These are phyloP conservation scores for Pycnonotus jocosus DNA, from an alignment of 2,113 vertebrate species.

Conservation along the genomic window DNA sequence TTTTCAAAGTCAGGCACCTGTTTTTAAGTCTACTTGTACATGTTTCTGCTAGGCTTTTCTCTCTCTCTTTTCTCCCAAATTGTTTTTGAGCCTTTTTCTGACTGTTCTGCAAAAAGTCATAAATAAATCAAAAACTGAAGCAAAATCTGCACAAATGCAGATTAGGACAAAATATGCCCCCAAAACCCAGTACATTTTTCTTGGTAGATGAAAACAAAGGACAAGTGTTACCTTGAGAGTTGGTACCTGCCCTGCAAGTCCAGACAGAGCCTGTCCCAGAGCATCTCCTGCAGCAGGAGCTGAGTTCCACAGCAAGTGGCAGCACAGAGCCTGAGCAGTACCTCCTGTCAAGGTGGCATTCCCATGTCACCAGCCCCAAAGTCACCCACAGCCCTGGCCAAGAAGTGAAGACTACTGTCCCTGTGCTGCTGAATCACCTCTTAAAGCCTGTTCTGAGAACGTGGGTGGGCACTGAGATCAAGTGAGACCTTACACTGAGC, in stretches of 20 bases:
- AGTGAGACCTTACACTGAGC: accelerated
- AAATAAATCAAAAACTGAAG: background rate
- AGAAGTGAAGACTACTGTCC: background rate
- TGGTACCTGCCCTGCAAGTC: background rate
- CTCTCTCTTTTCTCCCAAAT: background rate
- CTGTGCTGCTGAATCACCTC: background rate
- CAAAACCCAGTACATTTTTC: background rate
- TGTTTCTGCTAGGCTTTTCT: background rate
- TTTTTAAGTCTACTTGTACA: background rate
- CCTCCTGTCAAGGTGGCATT: background rate
- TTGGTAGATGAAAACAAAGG: background rate
- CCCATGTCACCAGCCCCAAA: accelerated
- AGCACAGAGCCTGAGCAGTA: background rate
- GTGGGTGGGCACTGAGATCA: background rate
- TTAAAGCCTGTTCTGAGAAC: background rate
- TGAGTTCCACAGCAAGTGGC: background rate
- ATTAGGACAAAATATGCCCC: background rate
- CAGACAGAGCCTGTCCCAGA: background rate
- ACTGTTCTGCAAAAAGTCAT: background rate
- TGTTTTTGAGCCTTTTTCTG: background rate
- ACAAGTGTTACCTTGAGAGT: background rate
- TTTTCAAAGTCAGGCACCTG: background rate
- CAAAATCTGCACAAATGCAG: background rate
- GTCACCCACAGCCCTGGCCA: background rate
- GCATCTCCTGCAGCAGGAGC: background rate